A percentile compares a stretch with the other conserved stretches of the same genome.
Evolutionary conservation across 1,140 invertebrate genomes (phyloP).

Genomic region (Teleogryllus occipitalis): DNA sequence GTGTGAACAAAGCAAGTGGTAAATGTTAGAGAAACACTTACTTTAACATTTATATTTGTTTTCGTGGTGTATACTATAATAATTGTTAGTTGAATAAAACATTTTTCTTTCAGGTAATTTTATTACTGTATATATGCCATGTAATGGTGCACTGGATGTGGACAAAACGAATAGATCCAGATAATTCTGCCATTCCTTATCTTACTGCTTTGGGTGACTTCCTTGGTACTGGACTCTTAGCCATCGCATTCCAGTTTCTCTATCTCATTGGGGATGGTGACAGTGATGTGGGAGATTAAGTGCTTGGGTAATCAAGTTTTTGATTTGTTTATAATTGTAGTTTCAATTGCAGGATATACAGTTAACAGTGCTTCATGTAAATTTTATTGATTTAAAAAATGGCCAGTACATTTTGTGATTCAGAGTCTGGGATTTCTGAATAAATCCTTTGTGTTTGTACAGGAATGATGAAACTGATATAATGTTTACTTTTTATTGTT

Average conservation of each 20-base stretch:
- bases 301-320: background rate
- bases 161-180: constrained; percentile 83
- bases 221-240: constrained; percentile 77
- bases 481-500: background rate
- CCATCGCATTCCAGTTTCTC: constrained; percentile 74
- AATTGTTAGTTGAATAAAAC: too few species aligned
- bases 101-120: constrained; percentile 53
- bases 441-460: background rate
- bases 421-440: background rate
- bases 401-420: background rate
- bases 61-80: too few species aligned
- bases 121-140: constrained; percentile 73
- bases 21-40: too few species aligned
- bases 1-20: too few species aligned
- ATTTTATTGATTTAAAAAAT: background rate
- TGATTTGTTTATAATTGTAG: background rate
- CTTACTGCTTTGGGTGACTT: constrained; percentile 90
- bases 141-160: constrained; percentile 88
- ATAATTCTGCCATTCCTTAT: constrained; percentile 95
- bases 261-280: constrained; percentile 53
- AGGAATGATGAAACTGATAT: background rate
- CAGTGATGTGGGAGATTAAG: constrained; percentile 32
- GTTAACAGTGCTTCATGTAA: background rate
- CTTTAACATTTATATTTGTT: too few species aligned
- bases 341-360: background rate